Base-by-base conservation (phyloP, 2,113 vertebrate genomes). In the Poeciliopsis retropinna region DNA sequence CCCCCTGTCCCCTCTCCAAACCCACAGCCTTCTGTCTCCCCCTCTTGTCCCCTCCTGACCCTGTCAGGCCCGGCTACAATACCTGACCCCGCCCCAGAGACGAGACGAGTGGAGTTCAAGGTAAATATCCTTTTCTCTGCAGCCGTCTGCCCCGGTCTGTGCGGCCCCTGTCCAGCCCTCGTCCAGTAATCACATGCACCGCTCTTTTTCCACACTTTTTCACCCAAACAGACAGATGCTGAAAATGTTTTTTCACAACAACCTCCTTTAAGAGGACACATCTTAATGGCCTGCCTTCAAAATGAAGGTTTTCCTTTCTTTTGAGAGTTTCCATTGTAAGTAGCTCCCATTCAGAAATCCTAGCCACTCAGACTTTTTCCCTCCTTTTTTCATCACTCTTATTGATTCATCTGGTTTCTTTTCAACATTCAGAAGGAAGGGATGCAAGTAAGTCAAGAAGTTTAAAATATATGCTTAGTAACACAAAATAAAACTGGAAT, bases 61-160 rank as follows among this genome's bases (percentile, higher is more conserved):
- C 87, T 89, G 89, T 90, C 91, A 91, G 86, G 41, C 75, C 88
- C 39, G 2, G 67, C 83, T 68, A 89, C 91, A 92, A 90, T 92
- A 89, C 87, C 83, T 91, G 88, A 90, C 90, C 89, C 91, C 86
- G 82, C 89, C 89, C 84, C 86, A 73, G 70, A 90, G 90, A 91
- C 83, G 78, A 80, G 86, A 75, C 78, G 73, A 85, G 47, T 86
- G 78, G 91, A 94, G 94, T 94, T 95, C 94, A 95, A 95, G 94
- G 93, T 95, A 94, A 92, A 90, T 47, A 84, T 85, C 82, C 77
- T 61, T 88, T 90, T 89, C 77, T 88, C 63, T 73, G 32, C 3
- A 70, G 87, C 79, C 76, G 89, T 89, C 88, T 89, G 73, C 78
- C 89, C 85, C 68, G 64, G 22, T 1, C 51, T 57, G 51, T 25